Base-by-base conservation (phyloP, 2,113 vertebrate species). In the Parus major region DNA sequence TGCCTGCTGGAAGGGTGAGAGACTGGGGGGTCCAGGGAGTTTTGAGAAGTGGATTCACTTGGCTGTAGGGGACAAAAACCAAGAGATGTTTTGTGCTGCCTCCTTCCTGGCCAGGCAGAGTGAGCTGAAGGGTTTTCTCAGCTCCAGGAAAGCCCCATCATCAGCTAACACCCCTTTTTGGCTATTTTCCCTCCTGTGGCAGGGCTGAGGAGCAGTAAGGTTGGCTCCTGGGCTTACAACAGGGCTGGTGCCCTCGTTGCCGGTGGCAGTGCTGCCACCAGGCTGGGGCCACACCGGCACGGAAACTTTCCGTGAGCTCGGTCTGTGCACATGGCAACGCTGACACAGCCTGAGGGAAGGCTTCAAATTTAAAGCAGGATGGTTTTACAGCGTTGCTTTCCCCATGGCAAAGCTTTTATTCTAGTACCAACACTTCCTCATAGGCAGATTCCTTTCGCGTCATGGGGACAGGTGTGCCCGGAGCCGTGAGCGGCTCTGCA, bases 11-110 rank as follows among this genome's bases (percentile, higher is more conserved):
- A 90, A 65, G 8, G 33, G 3, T n/a, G 15, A 79, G 35, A 49
- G 31, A 23, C 1, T 0, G 0, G 11, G 7, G 5, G 3, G 0
- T 23, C 8, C 11, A 28, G n/a, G 52, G 12, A 2, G 0, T 59
- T 83, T 56, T 47, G 55, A 91, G 27, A 77, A 68, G 20, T 75
- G 15, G 29, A 72, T 69, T 56, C 68, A 53, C 24, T 27, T 70
- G 41, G 24, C 59, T 56, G 9, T 6, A 44, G 24, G 24, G 29
- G 8, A 12, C 24, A 68, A 35, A 52, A 86, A 4, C 2, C 25
- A 53, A 50, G 57, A 55, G 6, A 28, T 82, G 16, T 35, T 91
- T 44, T 47, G 11, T 44, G 49, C 33, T 72, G 24, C 12, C 50
- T 77, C 19, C n/a, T 65, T 27, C 15, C 24, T 39, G 29, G 14